phyloP scores from a whole-genome alignment of 2,113 vertebrate species.

The Ciconia stormi region DNA sequence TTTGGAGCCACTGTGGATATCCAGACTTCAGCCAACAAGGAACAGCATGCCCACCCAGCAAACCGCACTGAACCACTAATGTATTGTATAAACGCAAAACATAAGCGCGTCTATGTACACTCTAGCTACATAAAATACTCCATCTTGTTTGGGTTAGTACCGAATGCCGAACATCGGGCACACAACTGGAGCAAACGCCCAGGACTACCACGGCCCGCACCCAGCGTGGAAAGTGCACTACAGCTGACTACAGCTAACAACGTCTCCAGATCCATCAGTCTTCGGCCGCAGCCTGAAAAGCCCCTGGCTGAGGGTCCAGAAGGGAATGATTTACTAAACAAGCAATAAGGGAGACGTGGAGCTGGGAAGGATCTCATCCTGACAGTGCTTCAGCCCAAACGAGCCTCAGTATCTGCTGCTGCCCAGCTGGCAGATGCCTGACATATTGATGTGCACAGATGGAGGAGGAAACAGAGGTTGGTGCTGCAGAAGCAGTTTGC shows the following conservation, averaged over 20 bases:
- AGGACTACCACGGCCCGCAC: accelerated
- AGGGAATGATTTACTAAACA: not conserved
- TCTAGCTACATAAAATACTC: not conserved
- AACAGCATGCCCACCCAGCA: not conserved
- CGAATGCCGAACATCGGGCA: accelerated
- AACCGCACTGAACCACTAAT: accelerated
- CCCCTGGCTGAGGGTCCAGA: not conserved
- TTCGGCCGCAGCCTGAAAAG: not conserved
- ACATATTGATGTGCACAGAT: not conserved
- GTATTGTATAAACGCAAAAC: accelerated
- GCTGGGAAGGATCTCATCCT: not conserved
- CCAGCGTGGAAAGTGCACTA: accelerated
- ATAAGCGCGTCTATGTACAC: accelerated
- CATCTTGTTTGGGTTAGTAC: accelerated
- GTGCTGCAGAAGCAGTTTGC: not conserved
- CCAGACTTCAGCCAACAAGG: not conserved
- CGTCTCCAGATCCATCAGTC: not conserved
- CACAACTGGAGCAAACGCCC: accelerated
- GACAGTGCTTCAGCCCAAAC: not conserved
- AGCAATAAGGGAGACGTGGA: not conserved
- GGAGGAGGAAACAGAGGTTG: not conserved
- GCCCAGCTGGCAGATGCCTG: not conserved
- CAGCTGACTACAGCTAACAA: accelerated
- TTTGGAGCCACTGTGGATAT: not conserved
- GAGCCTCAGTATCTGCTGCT: not conserved